These are phyloP conservation scores for Drosophila sulfurigaster DNA, from an alignment of 1,140 invertebrate species.

Conservation along the genomic window DNA sequence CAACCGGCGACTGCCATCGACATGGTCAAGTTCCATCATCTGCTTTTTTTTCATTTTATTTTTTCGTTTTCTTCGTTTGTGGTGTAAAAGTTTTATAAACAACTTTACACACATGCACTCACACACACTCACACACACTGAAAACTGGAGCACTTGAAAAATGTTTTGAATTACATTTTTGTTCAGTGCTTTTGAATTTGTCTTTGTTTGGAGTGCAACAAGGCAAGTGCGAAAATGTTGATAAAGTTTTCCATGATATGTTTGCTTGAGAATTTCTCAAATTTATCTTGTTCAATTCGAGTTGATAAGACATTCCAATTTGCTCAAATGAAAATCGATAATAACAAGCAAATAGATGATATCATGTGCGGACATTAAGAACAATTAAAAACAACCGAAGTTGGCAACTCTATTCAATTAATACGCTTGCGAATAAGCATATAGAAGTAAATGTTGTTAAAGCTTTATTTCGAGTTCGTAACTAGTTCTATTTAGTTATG, in stretches of 20 bases:
- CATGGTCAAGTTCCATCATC: conserved; percentile 73
- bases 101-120: conserved; percentile 63
- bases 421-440: not conserved
- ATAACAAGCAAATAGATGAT: not conserved
- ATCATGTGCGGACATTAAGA: no score
- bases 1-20: conserved; percentile 42
- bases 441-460: not conserved
- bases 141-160: conserved; percentile 74
- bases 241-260: conserved; percentile 53
- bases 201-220: conserved; percentile 56
- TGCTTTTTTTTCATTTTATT: conserved; percentile 33
- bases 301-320: conserved; percentile 1
- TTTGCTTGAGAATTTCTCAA: conserved; percentile 11
- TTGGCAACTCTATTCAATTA: no score
- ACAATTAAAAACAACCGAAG: no score
- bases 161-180: conserved; percentile 79
- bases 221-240: conserved; percentile 72
- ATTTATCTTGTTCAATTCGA: not conserved
- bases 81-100: conserved; percentile 73
- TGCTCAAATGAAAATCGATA: not conserved
- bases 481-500: not conserved
- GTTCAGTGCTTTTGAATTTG: conserved; percentile 36
- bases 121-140: conserved; percentile 41
- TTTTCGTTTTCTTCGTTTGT: conserved; percentile 48
- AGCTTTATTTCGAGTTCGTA: not conserved